phyloP scores from a whole-genome alignment of 2,113 vertebrate genomes.

The Rhineura floridana region DNA sequence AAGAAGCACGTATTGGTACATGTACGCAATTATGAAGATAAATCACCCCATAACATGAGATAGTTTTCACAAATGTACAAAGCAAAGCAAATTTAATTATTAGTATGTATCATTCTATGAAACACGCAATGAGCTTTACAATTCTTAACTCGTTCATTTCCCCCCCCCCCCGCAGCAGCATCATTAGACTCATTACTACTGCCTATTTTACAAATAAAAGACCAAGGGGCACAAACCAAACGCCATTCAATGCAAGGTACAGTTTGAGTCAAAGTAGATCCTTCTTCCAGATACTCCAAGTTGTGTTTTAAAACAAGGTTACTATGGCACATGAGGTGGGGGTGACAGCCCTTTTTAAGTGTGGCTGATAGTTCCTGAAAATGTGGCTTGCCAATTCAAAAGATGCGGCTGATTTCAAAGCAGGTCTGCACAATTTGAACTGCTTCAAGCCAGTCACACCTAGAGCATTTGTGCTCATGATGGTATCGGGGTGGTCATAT shows the following conservation, averaged over 20 bases:
- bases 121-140: neutral
- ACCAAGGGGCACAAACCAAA: neutral
- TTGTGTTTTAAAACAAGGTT: neutral
- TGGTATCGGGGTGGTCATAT: too few relatives aligned
- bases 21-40: constrained; percentile 59
- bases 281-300: neutral
- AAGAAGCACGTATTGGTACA: constrained; percentile 56
- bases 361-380: too few relatives aligned
- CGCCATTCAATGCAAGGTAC: neutral
- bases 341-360: neutral
- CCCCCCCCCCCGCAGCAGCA: neutral
- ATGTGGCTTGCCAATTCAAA: neutral
- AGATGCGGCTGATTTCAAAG: neutral
- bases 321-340: neutral
- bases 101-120: constrained; percentile 2
- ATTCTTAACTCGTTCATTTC: neutral
- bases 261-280: neutral
- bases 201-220: constrained; percentile 1
- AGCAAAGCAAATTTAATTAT: constrained; percentile 14
- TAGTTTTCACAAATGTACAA: constrained; percentile 17
- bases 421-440: neutral
- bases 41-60: constrained; percentile 46
- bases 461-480: too few relatives aligned
- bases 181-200: neutral
- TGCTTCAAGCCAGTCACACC: neutral